phyloP scores from a whole-genome alignment of 2,888 invertebrate species.

The Calliopum simillimum region DNA sequence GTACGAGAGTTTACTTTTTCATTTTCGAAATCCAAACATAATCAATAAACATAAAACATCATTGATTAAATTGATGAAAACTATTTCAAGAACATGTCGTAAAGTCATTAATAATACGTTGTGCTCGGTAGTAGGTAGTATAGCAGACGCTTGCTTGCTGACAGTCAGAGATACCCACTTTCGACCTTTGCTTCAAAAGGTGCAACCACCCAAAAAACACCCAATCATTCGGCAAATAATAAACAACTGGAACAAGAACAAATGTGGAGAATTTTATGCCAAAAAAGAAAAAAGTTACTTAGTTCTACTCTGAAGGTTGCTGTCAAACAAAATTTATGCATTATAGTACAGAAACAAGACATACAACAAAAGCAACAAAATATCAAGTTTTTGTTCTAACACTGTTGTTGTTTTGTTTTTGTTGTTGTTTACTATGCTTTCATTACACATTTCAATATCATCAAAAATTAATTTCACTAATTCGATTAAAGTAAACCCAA shows the following conservation, averaged over 20 bases:
- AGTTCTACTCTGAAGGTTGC: constrained; percentile 10
- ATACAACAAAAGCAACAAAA: background rate
- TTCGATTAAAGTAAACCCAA: constrained; percentile 55
- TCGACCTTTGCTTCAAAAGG: background rate
- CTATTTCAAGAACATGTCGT: constrained; percentile 51
- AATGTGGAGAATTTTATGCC: background rate
- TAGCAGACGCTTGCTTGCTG: background rate
- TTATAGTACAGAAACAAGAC: background rate
- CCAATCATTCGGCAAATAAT: background rate
- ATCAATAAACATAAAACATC: constrained; percentile 10
- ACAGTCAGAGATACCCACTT: background rate
- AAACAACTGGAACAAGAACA: background rate
- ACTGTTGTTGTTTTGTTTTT: background rate
- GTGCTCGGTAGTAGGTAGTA: background rate
- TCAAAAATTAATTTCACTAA: constrained; percentile 66
- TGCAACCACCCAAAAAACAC: background rate
- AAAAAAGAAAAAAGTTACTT: background rate
- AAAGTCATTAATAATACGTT: constrained; percentile 59
- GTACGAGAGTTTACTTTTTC: no score
- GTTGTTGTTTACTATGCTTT: background rate
- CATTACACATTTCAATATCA: constrained; percentile 60
- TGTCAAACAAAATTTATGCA: constrained; percentile 19
- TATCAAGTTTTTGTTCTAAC: background rate
- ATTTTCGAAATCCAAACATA: background rate
- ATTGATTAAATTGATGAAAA: constrained; percentile 14